Base-by-base conservation (phyloP, 2,797 vertebrate species). In the Betta splendens region DNA sequence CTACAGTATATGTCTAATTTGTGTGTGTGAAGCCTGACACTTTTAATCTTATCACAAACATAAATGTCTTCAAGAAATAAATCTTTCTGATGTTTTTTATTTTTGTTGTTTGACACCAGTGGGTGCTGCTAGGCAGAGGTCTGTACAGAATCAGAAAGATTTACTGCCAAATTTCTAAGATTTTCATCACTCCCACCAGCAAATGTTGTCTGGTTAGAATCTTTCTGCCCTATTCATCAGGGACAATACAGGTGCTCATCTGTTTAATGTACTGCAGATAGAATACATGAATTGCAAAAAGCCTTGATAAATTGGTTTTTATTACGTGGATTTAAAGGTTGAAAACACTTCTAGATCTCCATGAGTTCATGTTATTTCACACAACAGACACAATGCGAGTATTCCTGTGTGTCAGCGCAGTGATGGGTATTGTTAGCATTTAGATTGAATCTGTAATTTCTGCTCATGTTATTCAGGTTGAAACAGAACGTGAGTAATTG, bases 201-300 rank as follows among this genome's bases (percentile, higher is more conserved):
- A 17, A 9, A 9, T 67, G 48, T 48, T 60, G 43, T 60, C 15
- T 39, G 55, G 38, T 65, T 32, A 69, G 58, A 48, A 33, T 39
- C 26, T 52, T 67, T 52, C 22, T 42, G 29, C 17, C n/a, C 17
- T 26, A 45, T 57, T 53, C 49, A 42, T 40, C 49, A 52, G 48
- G 13, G 40, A 56, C 35, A 77, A 63, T 58, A 17, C 42, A 44
- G 43, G 45, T 46, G 35, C 32, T 59, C 49, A 52, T n/a, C 60
- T 59, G 47, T 65, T 63, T 62, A 59, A 59, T 57, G 55, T 53
- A 32, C 38, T 2, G 2, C 21, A 42, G 21, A 66, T 60, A 28
- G 9, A 42, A 31, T 64, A 53, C 46, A 53, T 45, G 20, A 59
- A 25, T 64, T 61, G 20, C 35, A 62, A 69, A 8, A 7, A 61